phyloP scores from a whole-genome alignment of 2,888 invertebrate genomes.

The Dryobota labecula region DNA sequence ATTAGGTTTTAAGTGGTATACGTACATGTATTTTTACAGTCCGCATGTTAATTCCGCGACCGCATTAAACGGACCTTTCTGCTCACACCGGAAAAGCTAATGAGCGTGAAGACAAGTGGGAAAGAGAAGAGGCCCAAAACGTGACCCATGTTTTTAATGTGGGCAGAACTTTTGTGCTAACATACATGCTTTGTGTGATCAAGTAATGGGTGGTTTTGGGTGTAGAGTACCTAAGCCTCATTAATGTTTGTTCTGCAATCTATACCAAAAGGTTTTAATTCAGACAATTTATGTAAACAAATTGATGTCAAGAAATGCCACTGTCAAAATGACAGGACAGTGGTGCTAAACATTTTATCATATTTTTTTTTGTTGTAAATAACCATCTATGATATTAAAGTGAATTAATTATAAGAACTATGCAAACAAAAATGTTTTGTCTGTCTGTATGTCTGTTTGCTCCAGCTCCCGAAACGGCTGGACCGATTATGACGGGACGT shows the following conservation, averaged over 20 bases:
- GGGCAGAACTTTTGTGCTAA: conserved; percentile 20
- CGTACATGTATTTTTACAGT: conserved; percentile 11
- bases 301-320: too few relatives aligned
- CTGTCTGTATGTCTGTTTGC: too few relatives aligned
- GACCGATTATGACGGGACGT: too few relatives aligned
- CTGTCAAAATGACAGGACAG: too few relatives aligned
- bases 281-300: too few relatives aligned
- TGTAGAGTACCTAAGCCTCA: background rate
- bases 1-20: background rate
- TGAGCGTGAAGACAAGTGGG: conserved; percentile 52
- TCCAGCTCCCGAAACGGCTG: too few relatives aligned
- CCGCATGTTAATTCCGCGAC: conserved; percentile 26
- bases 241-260: background rate
- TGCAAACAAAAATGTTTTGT: too few relatives aligned
- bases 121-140: conserved; percentile 19
- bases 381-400: too few relatives aligned
- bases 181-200: conserved; percentile 24
- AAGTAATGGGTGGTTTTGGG: conserved; percentile 10
- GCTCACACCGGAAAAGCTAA: conserved; percentile 54
- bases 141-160: conserved; percentile 45
- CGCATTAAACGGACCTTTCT: conserved; percentile 47
- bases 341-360: too few relatives aligned
- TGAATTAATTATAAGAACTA: too few relatives aligned
- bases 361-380: too few relatives aligned
- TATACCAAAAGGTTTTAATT: too few relatives aligned